Base-by-base conservation (phyloP, 2,888 invertebrate genomes). In the Drosophila tanythrix region DNA sequence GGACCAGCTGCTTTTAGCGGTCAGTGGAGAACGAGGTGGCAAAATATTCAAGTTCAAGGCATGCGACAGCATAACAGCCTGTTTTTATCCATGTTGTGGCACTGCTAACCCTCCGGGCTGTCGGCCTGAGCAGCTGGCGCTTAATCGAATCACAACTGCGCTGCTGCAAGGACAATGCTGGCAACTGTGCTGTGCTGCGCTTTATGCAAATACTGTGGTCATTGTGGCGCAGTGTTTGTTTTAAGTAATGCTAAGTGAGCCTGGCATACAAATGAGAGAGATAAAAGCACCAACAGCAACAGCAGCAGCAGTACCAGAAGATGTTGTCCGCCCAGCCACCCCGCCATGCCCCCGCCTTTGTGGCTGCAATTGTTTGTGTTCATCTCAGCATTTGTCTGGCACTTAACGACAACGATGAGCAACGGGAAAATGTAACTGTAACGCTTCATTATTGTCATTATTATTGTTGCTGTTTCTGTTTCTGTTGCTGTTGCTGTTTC, bases 151-250 rank as follows among this genome's bases (percentile, higher is more conserved):
- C 68, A 65, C 72, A 68, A 68, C 76, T 79, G 75, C 40, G 61
- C 52, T 61, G 52, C 65, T 66, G 81, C 78, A 74, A 78, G 84
- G 81, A 83, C 83, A 84, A 66, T 81, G 74, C 79, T 69, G 79
- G 55, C n/a, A 29, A 55, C 66, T 74, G 55, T 51, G 57, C 74
- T 74, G 55, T 51, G 57, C 74, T 74, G 74, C 76, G 81, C 74
- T 76, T 76, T 84, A 84, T 84, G 88, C 85, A 84, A 84, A 87
- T 87, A 67, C 83, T 67, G 80, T 78, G 84, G 84, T 74, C 87
- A 80, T 75, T 86, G 82, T 77, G 71, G 70, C 46, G 64, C 66
- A 61, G 66, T 78, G 53, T 81, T 81, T 81, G 72, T 78, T 81
- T 81, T 78, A 74, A 78, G 66, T 81, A 78, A 80, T 80, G 78